These are phyloP conservation scores for Xestia sexstrigata DNA, from an alignment of 2,888 invertebrate genomes.

Conservation along the genomic window DNA sequence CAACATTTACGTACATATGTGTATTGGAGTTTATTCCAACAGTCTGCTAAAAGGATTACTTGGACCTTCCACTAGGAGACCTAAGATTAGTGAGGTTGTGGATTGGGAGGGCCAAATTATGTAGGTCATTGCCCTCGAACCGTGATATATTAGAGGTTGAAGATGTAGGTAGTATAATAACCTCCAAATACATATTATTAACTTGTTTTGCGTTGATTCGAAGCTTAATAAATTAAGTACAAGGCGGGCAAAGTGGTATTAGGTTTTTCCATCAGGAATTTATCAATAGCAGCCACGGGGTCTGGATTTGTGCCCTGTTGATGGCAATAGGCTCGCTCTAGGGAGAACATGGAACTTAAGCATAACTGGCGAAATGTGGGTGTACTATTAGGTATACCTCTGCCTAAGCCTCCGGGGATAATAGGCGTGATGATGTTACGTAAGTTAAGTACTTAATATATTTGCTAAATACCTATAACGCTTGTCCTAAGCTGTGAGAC, in stretches of 20 bases:
- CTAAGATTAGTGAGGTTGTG: constrained; percentile 24
- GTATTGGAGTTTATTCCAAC: constrained; percentile 29
- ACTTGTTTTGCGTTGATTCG: not conserved
- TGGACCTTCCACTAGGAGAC: constrained; percentile 22
- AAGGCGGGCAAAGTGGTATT: not conserved
- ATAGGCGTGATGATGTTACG: too few relatives aligned
- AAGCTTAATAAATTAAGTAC: not conserved
- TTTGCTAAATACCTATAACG: too few relatives aligned
- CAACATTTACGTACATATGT: constrained; percentile 18
- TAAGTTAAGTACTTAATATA: too few relatives aligned
- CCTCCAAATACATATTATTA: not conserved
- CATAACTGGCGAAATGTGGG: too few relatives aligned
- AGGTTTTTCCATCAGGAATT: too few relatives aligned
- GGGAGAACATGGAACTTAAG: too few relatives aligned
- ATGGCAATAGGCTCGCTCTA: too few relatives aligned
- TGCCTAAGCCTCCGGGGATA: too few relatives aligned
- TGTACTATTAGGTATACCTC: too few relatives aligned
- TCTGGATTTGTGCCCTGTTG: too few relatives aligned
- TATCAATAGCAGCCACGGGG: too few relatives aligned
- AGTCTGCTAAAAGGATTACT: constrained; percentile 49
- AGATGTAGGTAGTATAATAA: not conserved
- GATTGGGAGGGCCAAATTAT: not conserved
- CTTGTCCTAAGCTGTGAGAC: too few relatives aligned
- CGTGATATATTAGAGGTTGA: constrained; percentile 2
- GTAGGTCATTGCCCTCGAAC: constrained; percentile 22